Percentiles rank a stretch among this genome's conserved stretches.
phyloP scores from a whole-genome alignment of 2,888 invertebrate genomes.

The Synergus itoensis region DNA sequence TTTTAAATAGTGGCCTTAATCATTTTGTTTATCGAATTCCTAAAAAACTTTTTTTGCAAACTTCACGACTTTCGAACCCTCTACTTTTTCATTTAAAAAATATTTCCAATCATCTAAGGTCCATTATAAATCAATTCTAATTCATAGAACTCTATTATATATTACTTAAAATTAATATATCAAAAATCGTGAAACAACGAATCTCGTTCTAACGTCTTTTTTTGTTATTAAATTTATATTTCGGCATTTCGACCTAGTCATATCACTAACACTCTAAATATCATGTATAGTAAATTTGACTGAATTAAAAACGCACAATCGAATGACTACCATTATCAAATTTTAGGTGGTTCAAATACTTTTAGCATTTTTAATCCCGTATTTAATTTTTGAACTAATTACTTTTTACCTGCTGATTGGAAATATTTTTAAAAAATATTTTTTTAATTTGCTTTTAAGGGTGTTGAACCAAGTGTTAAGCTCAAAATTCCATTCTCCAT shows the following conservation, averaged over 20 bases:
- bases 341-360: not conserved
- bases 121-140: not conserved
- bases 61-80: not conserved
- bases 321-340: not conserved
- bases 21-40: not conserved
- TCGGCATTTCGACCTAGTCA: not conserved
- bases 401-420: not conserved
- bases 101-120: not conserved
- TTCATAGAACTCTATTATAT: not conserved
- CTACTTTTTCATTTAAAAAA: not conserved
- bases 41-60: not conserved
- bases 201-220: not conserved
- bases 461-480: no score
- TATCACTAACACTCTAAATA: slow-evolving; percentile 15
- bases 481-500: no score
- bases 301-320: slow-evolving; percentile 39
- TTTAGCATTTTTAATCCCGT: not conserved
- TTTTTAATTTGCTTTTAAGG: not conserved
- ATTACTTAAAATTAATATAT: not conserved
- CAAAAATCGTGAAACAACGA: slow-evolving; percentile 23
- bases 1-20: slow-evolving; percentile 23
- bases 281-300: slow-evolving; percentile 19
- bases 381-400: slow-evolving; percentile 28
- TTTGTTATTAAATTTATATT: not conserved
- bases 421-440: not conserved